These are phyloP conservation scores for Rattus norvegicus DNA, from an alignment of 2,113 vertebrate species.

Conservation along the genomic window DNA sequence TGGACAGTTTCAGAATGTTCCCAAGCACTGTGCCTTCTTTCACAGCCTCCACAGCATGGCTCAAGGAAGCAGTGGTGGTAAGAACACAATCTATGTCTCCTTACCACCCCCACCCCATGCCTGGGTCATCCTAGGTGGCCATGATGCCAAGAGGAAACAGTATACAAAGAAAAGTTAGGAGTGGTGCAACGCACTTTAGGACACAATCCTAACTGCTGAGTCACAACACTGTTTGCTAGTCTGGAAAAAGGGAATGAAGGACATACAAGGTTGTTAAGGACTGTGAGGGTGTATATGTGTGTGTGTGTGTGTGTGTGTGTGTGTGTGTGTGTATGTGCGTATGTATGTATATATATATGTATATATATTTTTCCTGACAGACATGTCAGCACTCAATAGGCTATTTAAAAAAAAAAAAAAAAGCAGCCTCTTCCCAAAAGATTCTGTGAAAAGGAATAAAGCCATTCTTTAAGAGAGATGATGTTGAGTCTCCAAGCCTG, in stretches of 20 bases:
- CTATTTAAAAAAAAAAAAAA: neutral
- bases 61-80: neutral
- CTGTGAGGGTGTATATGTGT: neutral
- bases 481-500: neutral
- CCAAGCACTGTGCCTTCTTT: neutral
- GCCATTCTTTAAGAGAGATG: neutral
- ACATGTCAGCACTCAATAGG: neutral
- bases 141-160: neutral
- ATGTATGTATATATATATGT: neutral
- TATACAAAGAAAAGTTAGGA: neutral
- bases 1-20: neutral
- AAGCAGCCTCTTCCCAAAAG: too few species aligned
- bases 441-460: neutral
- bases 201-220: neutral
- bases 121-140: neutral
- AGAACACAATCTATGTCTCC: conserved; percentile 33
- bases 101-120: neutral
- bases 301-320: neutral
- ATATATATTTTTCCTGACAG: neutral
- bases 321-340: too few species aligned
- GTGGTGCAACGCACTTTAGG: neutral
- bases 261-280: neutral
- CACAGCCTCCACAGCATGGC: neutral
- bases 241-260: conserved; percentile 39
- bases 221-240: conserved; percentile 25